Conservation (phyloP, 1,140 invertebrate species). For the Drosophila ironensis region DNA sequence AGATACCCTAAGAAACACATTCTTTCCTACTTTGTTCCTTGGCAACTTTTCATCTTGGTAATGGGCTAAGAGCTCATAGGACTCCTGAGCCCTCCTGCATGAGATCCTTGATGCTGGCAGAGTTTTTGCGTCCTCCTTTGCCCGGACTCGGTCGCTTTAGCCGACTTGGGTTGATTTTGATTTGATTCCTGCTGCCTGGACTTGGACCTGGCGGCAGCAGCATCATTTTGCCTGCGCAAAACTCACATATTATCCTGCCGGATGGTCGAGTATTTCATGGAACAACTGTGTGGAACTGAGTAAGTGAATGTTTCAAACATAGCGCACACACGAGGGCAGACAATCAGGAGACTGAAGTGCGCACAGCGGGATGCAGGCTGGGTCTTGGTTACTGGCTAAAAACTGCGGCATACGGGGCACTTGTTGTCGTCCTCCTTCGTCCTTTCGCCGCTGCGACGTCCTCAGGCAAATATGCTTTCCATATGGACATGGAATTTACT, state of each 20-base stretch:
- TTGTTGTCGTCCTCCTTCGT: slow-evolving; percentile 49
- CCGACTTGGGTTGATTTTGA: slow-evolving; percentile 59
- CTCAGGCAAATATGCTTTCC: slow-evolving; percentile 66
- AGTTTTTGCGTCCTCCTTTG: not conserved
- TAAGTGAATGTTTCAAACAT: slow-evolving; percentile 43
- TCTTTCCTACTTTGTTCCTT: slow-evolving; percentile 14
- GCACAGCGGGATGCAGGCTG: slow-evolving; percentile 58
- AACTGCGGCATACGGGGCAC: slow-evolving; percentile 33
- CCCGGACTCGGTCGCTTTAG: slow-evolving; percentile 21
- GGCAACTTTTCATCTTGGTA: slow-evolving; percentile 37
- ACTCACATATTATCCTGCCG: slow-evolving; percentile 5
- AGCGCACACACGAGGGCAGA: slow-evolving; percentile 26
- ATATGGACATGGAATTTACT: slow-evolving; percentile 64
- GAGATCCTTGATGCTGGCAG: not conserved
- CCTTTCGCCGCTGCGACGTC: slow-evolving; percentile 7
- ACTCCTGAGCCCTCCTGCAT: slow-evolving; percentile 3
- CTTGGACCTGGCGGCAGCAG: slow-evolving; percentile 21
- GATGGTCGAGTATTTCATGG: slow-evolving; percentile 39
- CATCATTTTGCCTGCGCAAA: slow-evolving; percentile 13
- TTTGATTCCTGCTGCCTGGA: slow-evolving; percentile 26
- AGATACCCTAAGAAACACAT: slow-evolving; percentile 7
- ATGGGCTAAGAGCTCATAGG: slow-evolving; percentile 17
- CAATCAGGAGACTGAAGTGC: slow-evolving; percentile 35
- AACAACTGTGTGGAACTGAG: slow-evolving; percentile 27
- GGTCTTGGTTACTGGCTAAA: slow-evolving; percentile 3